Conservation (phyloP, 2,888 invertebrate species). For the Euphydryas editha region DNA sequence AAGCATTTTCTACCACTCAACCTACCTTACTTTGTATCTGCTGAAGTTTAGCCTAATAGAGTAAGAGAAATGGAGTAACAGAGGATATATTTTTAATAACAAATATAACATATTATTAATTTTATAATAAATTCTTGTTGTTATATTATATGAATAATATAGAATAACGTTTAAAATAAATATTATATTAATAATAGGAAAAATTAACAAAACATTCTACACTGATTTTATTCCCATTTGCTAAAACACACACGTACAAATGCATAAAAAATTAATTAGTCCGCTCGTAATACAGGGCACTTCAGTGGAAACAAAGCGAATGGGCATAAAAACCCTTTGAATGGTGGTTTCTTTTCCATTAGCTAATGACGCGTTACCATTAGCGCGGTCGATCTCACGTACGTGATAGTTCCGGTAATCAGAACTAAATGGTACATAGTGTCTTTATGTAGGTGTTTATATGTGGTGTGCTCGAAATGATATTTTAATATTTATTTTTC, state of each 20-base stretch:
- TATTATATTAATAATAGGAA: background rate
- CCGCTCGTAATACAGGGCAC: conserved; percentile 25
- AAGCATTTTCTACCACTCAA: too few relatives aligned
- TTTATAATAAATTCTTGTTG: too few relatives aligned
- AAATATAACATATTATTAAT: too few relatives aligned
- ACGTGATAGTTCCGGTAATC: background rate
- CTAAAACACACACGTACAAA: background rate
- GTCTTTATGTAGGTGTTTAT: background rate
- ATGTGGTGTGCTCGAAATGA: too few relatives aligned
- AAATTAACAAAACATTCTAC: background rate
- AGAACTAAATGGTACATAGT: background rate
- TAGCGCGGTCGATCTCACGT: conserved; percentile 36
- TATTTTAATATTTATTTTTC: too few relatives aligned
- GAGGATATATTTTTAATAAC: too few relatives aligned
- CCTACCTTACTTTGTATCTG: too few relatives aligned
- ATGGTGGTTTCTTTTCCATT: conserved; percentile 51
- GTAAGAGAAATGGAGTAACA: too few relatives aligned
- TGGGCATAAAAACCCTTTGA: conserved; percentile 33
- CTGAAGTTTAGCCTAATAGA: too few relatives aligned
- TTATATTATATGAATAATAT: too few relatives aligned
- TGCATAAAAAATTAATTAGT: conserved; percentile 19
- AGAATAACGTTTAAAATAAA: background rate
- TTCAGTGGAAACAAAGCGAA: conserved; percentile 5
- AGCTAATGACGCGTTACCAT: conserved; percentile 52
- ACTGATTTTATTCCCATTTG: background rate